Conservation (phyloP, 2,113 vertebrate species). For the Hemichromis elongatus region DNA sequence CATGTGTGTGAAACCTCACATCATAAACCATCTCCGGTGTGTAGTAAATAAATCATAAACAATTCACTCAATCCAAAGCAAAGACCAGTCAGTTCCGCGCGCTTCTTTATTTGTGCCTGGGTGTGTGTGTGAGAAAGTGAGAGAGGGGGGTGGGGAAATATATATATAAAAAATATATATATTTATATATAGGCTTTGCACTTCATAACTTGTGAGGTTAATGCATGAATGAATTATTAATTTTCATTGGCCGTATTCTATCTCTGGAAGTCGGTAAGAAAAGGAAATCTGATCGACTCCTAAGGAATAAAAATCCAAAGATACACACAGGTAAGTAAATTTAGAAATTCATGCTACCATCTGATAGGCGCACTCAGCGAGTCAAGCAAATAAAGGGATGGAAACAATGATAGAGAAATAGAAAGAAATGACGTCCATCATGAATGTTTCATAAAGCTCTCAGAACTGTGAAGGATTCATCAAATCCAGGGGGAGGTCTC, state of each 20-base stretch:
- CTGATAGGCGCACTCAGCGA: neutral
- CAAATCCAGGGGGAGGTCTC: slow-evolving; percentile 46
- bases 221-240: slow-evolving; percentile 73
- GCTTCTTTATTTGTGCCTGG: neutral
- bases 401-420: slow-evolving; percentile 8
- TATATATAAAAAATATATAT: neutral
- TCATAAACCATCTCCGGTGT: slow-evolving; percentile 64
- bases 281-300: neutral
- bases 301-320: neutral
- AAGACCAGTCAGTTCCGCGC: slow-evolving; percentile 15
- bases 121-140: neutral
- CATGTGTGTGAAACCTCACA: slow-evolving; percentile 41
- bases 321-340: slow-evolving; percentile 29
- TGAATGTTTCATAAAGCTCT: slow-evolving; percentile 67
- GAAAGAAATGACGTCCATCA: slow-evolving; percentile 43
- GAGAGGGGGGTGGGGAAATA: neutral
- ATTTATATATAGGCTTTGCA: neutral
- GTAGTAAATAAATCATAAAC: slow-evolving; percentile 82
- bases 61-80: slow-evolving; percentile 41
- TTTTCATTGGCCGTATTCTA: slow-evolving; percentile 16
- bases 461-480: slow-evolving; percentile 55
- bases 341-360: neutral
- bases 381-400: neutral
- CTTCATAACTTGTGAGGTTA: slow-evolving; percentile 66
- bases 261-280: neutral